Base-by-base conservation (phyloP, 2,888 invertebrate genomes). In the Acanthococcus lagerstroemiae region DNA sequence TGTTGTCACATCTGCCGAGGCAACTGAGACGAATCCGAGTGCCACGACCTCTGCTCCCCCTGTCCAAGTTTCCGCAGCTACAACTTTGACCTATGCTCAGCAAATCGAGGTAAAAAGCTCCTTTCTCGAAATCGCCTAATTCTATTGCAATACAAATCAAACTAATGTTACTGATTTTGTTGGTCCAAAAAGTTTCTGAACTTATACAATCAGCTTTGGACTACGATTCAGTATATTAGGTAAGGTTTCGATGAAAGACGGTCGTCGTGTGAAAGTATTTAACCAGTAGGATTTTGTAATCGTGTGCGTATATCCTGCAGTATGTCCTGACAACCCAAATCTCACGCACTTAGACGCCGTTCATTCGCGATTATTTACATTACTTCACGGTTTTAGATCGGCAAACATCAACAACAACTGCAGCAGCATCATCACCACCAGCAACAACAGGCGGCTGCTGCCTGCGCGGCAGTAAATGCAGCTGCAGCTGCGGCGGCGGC, bases 401-500 rank as follows among this genome's bases (percentile, higher is more conserved):
- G 55, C 65, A 67, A 56, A 55, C 69, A 48, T 12, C 67, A 56
- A 37, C 61, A 61, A 15, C 48, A 55, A 50, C 66, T 4, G n/a
- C 55, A 21, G 55, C 68, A 50, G 65, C 67, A 52, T 56, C 67
- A 60, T 26, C 68, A 63, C 54, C 67, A 66, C 52, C 68, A 19
- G 52, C 65, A 65, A 12, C 65, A 54, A 26, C 54, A 55, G 19
- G 48, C 46, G 5, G 60, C 68, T n/a, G 65, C 70, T 50, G 73
- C 76, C 44, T 76, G 67, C 19, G 48, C 76, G 2, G 70, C 69
- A 22, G 70, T 71, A 2, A 56, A 50, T 12, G 52, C 30, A 70
- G 30, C 25, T n/a, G 66, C 76, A 74, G 44, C 74, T 76, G 78
- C 79, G 75, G 75, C 74, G 7, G 65, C 77, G 75, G 71, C 77